Base-by-base conservation (phyloP, 2,797 vertebrate genomes). In the Arrhamphus sclerolepis region DNA sequence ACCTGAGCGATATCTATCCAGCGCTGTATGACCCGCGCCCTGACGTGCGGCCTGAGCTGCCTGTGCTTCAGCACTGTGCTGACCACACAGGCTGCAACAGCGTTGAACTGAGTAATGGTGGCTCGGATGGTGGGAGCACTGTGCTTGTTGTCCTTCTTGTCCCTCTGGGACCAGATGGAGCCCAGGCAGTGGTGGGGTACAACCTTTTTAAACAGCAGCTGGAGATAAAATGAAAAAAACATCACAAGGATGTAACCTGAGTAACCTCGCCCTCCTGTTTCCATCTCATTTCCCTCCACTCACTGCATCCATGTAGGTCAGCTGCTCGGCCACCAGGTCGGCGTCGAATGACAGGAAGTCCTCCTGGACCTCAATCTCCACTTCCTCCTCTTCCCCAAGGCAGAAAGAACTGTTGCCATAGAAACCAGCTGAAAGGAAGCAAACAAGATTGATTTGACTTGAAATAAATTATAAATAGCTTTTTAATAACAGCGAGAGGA, bases 241-340 rank as follows among this genome's bases (percentile, higher is more conserved):
- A 58, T 41, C 1, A 0, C 29, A 28, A 11, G 41, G 19, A 46
- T 18, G 56, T 46, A 34, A 54, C 43, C 66, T 19, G 7, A 0
- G 28, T 14, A 38, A 60, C 51, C 14, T 46, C 57, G 60, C 6
- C 39, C 31, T 38, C 42, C 13, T 1, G 48, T 51, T 51, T 61
- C 14, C 46, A 10, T 14, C 20, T 28, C 43, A 1, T 47, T 56
- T 18, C 48, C 41, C 21, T 46, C 52, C 38, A 61, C 94, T 64
- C 86, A 98, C 97, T 2, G 97, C 95, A 9, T 98, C 97, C 95
- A 98, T 96, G 77, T 96, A 98, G 17, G 97, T 98, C 83, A 98
- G 87, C 85, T 98, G 97, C 80, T 98, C 96, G 0, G 97, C 97
- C 87, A 98, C 95, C 9, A 95, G 84, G 13, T 97, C 94, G 1